Evolutionary conservation across 2,888 invertebrate species (phyloP).

Genomic region (Mesorhabditis sp.): DNA sequence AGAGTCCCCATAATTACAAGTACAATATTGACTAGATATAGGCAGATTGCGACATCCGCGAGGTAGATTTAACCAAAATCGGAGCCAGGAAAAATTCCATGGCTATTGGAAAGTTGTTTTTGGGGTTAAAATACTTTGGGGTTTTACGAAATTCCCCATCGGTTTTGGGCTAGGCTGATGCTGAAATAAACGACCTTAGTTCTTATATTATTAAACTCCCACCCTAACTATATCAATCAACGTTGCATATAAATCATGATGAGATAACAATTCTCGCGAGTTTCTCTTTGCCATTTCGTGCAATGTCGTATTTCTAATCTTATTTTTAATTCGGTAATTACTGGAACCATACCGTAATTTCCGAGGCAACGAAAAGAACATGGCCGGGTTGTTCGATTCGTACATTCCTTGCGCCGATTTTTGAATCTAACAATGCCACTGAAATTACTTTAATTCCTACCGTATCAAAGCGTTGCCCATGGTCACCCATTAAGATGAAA

Average conservation of each 20-base stretch:
- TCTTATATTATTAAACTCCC: no score
- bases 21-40: not conserved
- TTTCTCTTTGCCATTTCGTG: not conserved
- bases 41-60: not conserved
- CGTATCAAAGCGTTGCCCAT: not conserved
- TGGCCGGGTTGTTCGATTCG: not conserved
- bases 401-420: not conserved
- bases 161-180: not conserved
- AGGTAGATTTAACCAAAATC: no score
- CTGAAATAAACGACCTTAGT: not conserved
- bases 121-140: no score
- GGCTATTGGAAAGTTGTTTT: no score
- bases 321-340: not conserved
- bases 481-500: not conserved
- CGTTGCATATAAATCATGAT: constrained; percentile 4
- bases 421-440: not conserved
- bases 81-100: no score
- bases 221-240: not conserved
- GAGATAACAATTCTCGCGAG: not conserved
- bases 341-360: not conserved
- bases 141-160: not conserved
- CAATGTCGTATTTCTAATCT: not conserved
- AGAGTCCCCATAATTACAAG: not conserved
- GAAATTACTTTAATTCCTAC: not conserved
- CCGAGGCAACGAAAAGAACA: not conserved